phyloP scores from a whole-genome alignment of 2,888 invertebrate genomes.

The Ophraella communa region DNA sequence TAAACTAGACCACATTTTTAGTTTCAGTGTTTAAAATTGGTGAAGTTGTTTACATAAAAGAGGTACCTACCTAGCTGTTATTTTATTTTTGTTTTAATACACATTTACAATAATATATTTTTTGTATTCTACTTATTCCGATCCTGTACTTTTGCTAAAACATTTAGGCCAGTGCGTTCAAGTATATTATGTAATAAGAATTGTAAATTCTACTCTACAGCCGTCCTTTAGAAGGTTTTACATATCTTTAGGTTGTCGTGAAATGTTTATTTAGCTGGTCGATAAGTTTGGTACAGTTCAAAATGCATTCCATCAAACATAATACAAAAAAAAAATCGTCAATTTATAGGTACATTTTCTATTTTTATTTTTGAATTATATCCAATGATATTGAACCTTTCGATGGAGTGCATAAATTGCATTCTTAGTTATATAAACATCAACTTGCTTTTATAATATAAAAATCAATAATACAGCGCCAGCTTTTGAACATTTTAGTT shows the following conservation, averaged over 20 bases:
- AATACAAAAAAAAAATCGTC: neutral
- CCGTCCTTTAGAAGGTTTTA: neutral
- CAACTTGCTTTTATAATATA: neutral
- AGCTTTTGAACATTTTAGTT: neutral
- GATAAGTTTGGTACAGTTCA: neutral
- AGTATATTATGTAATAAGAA: neutral
- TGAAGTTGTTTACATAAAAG: no score
- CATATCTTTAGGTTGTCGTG: neutral
- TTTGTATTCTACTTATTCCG: neutral
- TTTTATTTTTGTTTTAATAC: no score
- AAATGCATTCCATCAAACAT: neutral
- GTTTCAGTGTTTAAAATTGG: no score
- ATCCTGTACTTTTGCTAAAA: neutral
- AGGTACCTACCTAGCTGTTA: no score
- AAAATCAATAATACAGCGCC: neutral
- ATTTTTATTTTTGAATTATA: constrained; percentile 13
- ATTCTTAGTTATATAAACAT: constrained; percentile 1
- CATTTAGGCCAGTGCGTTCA: neutral
- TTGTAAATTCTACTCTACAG: neutral
- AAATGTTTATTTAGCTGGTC: neutral
- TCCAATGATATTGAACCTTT: neutral
- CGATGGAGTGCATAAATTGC: neutral
- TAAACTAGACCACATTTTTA: no score
- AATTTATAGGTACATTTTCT: neutral
- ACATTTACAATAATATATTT: no score